A percentile compares a stretch with the other conserved stretches of the same genome.
phyloP scores from a whole-genome alignment of 2,888 invertebrate species.

The Ptychoptera contaminata region DNA sequence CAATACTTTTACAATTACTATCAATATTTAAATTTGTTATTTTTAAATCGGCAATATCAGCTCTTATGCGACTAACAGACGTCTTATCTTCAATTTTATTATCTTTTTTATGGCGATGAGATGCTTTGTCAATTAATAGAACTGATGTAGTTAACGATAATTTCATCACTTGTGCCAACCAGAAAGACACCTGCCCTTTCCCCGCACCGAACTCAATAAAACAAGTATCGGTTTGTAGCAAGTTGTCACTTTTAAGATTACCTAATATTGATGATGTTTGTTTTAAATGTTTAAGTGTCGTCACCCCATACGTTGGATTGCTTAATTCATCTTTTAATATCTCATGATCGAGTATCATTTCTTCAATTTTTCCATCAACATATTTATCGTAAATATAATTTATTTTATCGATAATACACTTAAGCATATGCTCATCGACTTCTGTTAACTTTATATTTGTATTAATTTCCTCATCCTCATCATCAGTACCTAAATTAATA shows the following conservation, averaged over 20 bases:
- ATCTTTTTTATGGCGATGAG: constrained; percentile 68
- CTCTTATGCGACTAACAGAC: constrained; percentile 48
- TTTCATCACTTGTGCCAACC: constrained; percentile 43
- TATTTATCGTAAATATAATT: constrained; percentile 26
- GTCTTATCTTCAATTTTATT: constrained; percentile 37
- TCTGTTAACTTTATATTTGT: constrained; percentile 25
- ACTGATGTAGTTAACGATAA: constrained; percentile 36
- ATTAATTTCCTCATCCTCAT: constrained; percentile 1
- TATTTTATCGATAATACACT: constrained; percentile 30
- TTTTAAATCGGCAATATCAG: constrained; percentile 66
- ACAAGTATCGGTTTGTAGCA: constrained; percentile 46
- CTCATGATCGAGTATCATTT: constrained; percentile 28
- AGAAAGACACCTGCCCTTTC: constrained; percentile 72
- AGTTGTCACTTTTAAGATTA: constrained; percentile 41
- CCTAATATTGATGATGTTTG: constrained; percentile 67
- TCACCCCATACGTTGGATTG: constrained; percentile 40
- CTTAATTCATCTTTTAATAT: constrained; percentile 34
- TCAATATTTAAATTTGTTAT: constrained; percentile 37
- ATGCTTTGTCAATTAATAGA: constrained; percentile 62
- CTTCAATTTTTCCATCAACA: constrained; percentile 25
- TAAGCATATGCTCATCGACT: constrained; percentile 25
- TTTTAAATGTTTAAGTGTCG: constrained; percentile 53
- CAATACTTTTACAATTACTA: constrained; percentile 34
- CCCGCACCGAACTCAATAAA: constrained; percentile 83
- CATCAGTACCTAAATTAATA: constrained; percentile 19